phyloP scores from a whole-genome alignment of 1,140 invertebrate species.

The Yoshiicerus persimilis region DNA sequence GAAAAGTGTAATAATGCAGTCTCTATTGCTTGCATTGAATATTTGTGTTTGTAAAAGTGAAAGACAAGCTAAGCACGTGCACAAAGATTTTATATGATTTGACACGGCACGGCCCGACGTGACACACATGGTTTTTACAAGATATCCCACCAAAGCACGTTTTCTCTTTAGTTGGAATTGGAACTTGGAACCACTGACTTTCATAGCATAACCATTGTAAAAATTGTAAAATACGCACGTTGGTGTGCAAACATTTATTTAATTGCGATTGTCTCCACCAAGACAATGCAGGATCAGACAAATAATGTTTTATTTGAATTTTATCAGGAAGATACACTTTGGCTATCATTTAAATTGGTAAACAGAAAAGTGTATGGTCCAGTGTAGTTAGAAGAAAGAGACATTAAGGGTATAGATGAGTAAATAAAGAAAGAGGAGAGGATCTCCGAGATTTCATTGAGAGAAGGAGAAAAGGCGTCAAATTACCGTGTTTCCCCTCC shows the following conservation, averaged over 20 bases:
- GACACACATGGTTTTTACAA: neutral
- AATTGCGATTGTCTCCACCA: too few species aligned
- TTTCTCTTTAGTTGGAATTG: neutral
- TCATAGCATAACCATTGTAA: too few species aligned
- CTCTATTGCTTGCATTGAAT: neutral
- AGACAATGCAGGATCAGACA: too few species aligned
- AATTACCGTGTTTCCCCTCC: conserved; percentile 38
- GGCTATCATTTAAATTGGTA: too few species aligned
- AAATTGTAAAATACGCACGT: too few species aligned
- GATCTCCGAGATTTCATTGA: neutral
- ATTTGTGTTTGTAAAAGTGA: neutral
- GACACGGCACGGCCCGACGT: neutral
- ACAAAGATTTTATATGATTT: neutral
- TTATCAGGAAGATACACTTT: too few species aligned
- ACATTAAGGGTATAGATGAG: neutral
- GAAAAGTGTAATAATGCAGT: neutral
- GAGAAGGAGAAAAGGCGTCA: conserved; percentile 2
- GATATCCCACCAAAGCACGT: neutral
- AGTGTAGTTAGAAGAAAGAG: neutral
- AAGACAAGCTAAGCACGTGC: neutral
- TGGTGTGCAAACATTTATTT: too few species aligned
- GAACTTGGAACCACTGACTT: too few species aligned
- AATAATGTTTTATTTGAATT: too few species aligned
- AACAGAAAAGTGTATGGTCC: too few species aligned
- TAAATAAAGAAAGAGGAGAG: neutral